These are phyloP conservation scores for Serilophus lunatus DNA, from an alignment of 2,113 vertebrate species.

Conservation along the genomic window DNA sequence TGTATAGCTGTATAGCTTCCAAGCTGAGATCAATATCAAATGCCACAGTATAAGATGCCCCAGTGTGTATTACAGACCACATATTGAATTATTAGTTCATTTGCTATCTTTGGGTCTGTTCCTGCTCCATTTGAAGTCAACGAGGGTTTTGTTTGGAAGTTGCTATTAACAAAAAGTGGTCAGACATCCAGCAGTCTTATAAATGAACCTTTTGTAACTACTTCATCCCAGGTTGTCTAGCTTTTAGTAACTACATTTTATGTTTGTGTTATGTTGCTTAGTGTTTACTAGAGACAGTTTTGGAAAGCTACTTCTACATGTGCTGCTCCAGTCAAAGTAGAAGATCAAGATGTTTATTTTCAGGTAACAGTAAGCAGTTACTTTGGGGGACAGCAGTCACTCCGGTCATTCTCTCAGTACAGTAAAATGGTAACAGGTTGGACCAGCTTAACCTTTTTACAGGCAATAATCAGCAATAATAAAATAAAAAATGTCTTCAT, in stretches of 20 bases:
- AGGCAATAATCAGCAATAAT: not conserved
- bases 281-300: not conserved
- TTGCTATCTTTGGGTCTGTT: slow-evolving; percentile 67
- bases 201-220: slow-evolving; percentile 62
- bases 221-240: slow-evolving; percentile 36
- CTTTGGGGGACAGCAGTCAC: not conserved
- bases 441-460: not conserved
- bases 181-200: slow-evolving; percentile 57
- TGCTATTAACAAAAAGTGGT: slow-evolving; percentile 53
- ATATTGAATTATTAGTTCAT: slow-evolving; percentile 53
- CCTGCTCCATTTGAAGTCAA: slow-evolving; percentile 60
- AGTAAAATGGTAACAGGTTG: not conserved
- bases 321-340: not conserved
- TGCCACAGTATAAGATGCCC: slow-evolving; percentile 33
- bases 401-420: not conserved
- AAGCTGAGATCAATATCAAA: slow-evolving; percentile 48
- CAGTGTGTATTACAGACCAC: slow-evolving; percentile 21
- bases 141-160: slow-evolving; percentile 65
- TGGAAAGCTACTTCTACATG: not conserved
- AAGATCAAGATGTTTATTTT: not conserved
- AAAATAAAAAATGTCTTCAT: not conserved
- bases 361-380: not conserved
- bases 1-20: slow-evolving; percentile 7
- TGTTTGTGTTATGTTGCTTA: not conserved
- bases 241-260: slow-evolving; percentile 9